A percentile compares a stretch with the other conserved stretches of the same genome.
phyloP scores from a whole-genome alignment of 2,113 vertebrate genomes.

The Morone saxatilis region DNA sequence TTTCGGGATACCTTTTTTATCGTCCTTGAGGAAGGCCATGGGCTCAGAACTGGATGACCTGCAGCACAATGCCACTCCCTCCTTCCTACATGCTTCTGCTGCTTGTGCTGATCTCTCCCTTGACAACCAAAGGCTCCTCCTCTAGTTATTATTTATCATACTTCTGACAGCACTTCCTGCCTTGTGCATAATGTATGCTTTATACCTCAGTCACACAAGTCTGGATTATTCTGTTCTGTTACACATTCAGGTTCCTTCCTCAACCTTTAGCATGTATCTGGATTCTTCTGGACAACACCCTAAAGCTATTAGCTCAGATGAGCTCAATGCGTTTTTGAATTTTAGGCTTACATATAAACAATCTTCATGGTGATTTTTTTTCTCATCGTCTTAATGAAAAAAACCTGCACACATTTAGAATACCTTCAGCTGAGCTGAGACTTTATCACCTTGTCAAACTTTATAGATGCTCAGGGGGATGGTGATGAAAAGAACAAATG shows the following conservation, averaged over 20 bases:
- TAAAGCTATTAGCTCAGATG: background rate
- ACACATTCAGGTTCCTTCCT: background rate
- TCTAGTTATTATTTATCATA: conserved; percentile 16
- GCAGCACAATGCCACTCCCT: background rate
- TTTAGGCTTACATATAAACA: background rate
- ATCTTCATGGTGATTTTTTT: background rate
- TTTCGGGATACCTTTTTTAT: background rate
- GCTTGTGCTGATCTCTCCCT: background rate
- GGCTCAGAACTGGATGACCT: background rate
- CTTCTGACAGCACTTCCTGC: conserved; percentile 1
- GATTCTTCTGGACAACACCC: background rate
- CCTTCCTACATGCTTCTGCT: background rate
- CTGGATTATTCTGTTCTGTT: background rate
- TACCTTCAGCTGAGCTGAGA: background rate
- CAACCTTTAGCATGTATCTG: background rate
- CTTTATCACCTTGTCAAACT: background rate
- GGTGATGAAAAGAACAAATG: background rate
- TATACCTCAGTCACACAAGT: background rate
- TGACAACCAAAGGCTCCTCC: conserved; percentile 31
- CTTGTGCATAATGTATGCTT: conserved; percentile 5
- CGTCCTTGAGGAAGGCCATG: background rate
- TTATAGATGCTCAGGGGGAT: background rate
- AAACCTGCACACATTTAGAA: background rate
- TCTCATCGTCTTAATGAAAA: background rate
- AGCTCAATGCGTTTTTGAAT: background rate